phyloP scores from a whole-genome alignment of 2,888 invertebrate genomes.

The Parthenolecanium corni region DNA sequence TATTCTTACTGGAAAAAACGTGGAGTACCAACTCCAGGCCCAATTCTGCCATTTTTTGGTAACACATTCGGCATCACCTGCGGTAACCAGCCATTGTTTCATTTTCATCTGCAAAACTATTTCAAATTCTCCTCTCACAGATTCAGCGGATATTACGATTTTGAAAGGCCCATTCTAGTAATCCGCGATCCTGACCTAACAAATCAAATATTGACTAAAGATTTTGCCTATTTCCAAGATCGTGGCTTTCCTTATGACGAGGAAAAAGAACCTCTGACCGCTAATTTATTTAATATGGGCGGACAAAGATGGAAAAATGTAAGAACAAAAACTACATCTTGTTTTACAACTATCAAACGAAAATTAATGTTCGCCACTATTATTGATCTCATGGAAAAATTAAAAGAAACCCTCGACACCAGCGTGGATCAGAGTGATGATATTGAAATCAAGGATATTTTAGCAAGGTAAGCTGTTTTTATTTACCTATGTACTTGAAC shows the following conservation, averaged over 20 bases:
- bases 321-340: slow-evolving; percentile 44
- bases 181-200: slow-evolving; percentile 42
- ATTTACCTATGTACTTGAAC: not conserved
- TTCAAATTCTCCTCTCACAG: slow-evolving; percentile 1
- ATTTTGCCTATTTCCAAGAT: slow-evolving; percentile 43
- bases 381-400: slow-evolving; percentile 38
- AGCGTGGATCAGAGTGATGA: not conserved
- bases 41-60: slow-evolving; percentile 13
- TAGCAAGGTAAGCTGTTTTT: not conserved
- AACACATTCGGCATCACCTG: slow-evolving; percentile 18
- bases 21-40: slow-evolving; percentile 6
- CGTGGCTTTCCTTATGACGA: slow-evolving; percentile 38
- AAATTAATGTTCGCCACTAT: slow-evolving; percentile 44
- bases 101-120: slow-evolving; percentile 13
- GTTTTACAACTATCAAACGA: slow-evolving; percentile 46
- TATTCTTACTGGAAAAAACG: slow-evolving; percentile 18
- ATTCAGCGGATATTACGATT: slow-evolving; percentile 42
- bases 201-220: slow-evolving; percentile 41
- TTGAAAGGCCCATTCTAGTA: slow-evolving; percentile 42
- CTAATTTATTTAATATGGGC: slow-evolving; percentile 40
- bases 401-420: slow-evolving; percentile 31
- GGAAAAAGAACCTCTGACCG: slow-evolving; percentile 37
- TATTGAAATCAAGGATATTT: slow-evolving; percentile 16
- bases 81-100: slow-evolving; percentile 11
- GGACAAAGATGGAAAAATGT: slow-evolving; percentile 45